Evolutionary conservation across 2,113 vertebrate genomes (phyloP).

Genomic region (Kobus ellipsiprymnus): DNA sequence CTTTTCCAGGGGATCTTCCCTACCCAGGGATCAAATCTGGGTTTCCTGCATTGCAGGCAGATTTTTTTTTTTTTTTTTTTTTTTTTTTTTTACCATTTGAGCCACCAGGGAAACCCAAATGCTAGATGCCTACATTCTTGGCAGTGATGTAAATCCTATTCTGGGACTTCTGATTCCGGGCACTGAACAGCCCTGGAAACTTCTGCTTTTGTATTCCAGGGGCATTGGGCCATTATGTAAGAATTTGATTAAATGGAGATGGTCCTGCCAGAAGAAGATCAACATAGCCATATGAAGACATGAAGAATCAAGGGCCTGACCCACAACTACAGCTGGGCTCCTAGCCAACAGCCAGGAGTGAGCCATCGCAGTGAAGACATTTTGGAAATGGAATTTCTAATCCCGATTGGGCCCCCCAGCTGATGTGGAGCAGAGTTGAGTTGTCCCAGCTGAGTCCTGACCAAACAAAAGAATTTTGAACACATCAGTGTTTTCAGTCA

Average conservation of each 20-base stretch:
- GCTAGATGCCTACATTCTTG: not conserved
- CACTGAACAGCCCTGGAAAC: not conserved
- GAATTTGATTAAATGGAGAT: not conserved
- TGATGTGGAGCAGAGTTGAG: accelerated
- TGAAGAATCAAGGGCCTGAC: not conserved
- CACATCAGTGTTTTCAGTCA: not conserved
- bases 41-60: not conserved
- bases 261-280: not conserved
- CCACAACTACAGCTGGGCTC: not conserved
- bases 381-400: not conserved
- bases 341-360: not conserved
- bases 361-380: not conserved
- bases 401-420: not conserved
- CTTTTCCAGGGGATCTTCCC: not conserved
- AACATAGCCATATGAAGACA: not conserved
- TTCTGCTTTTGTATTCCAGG: not conserved
- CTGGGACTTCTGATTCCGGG: not conserved
- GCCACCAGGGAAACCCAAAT: not conserved
- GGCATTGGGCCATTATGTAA: not conserved
- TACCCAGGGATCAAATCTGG: not conserved
- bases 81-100: not conserved
- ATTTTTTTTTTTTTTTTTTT: not conserved
- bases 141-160: not conserved
- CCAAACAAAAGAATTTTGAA: not conserved
- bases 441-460: not conserved